Conservation (phyloP, 2,113 vertebrate species). For the Xiphias gladius region DNA sequence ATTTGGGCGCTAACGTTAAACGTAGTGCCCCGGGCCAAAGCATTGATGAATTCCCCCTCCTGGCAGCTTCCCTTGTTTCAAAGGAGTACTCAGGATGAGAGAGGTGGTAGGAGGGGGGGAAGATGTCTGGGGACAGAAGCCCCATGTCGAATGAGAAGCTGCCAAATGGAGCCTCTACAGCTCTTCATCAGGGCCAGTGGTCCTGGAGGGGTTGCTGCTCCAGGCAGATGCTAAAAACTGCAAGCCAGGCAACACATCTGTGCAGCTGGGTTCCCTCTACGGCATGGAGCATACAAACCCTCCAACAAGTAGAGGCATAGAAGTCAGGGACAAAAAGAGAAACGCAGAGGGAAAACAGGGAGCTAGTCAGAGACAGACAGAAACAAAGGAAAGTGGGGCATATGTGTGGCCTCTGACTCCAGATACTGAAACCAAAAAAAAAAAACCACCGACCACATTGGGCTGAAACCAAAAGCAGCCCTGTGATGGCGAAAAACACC, state of each 20-base stretch:
- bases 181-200: constrained; percentile 78
- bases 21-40: constrained; percentile 70
- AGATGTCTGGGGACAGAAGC: constrained; percentile 65
- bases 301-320: constrained; percentile 50
- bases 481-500: not conserved
- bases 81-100: constrained; percentile 69
- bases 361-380: constrained; percentile 31
- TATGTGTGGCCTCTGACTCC: constrained; percentile 39
- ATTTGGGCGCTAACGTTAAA: constrained; percentile 75
- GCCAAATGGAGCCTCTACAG: constrained; percentile 69
- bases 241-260: constrained; percentile 74
- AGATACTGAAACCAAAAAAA: constrained; percentile 56
- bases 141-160: constrained; percentile 68
- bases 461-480: constrained; percentile 52
- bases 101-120: constrained; percentile 1
- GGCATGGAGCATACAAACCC: constrained; percentile 48
- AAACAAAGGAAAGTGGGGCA: constrained; percentile 21
- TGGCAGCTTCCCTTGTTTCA: constrained; percentile 74
- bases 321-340: constrained; percentile 36
- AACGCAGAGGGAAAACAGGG: constrained; percentile 25
- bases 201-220: constrained; percentile 69
- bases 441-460: constrained; percentile 15
- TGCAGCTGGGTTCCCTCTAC: constrained; percentile 72
- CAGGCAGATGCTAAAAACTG: constrained; percentile 69
- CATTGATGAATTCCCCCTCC: constrained; percentile 77